These are phyloP conservation scores for Mugil cephalus DNA, from an alignment of 2,113 vertebrate species.

Conservation along the genomic window DNA sequence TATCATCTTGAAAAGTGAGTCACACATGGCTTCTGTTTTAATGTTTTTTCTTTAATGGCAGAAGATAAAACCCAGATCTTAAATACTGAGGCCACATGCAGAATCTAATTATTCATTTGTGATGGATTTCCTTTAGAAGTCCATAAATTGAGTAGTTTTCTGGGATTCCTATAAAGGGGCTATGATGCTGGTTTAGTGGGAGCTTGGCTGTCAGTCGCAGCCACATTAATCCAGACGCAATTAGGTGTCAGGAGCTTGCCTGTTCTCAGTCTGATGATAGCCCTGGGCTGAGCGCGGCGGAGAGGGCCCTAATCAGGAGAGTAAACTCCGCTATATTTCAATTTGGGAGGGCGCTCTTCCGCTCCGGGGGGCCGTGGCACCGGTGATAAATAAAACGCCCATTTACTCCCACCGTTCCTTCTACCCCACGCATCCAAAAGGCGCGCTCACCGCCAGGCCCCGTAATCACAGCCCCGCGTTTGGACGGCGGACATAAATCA, in stretches of 20 bases:
- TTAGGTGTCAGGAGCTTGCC: constrained; percentile 93
- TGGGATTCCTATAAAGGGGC: not conserved
- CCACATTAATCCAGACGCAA: constrained; percentile 98
- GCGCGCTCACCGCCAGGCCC: constrained; percentile 90
- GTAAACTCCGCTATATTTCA: constrained; percentile 99
- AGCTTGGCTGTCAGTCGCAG: constrained; percentile 87
- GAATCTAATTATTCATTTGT: too few relatives aligned
- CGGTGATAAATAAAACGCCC: constrained; percentile 98
- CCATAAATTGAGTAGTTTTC: constrained; percentile 5
- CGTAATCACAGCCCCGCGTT: constrained; percentile 91
- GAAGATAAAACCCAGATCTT: too few relatives aligned
- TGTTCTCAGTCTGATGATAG: constrained; percentile 92
- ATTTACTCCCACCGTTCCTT: constrained; percentile 90
- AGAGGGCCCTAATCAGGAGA: constrained; percentile 96
- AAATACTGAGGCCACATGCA: too few relatives aligned
- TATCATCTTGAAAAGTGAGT: too few relatives aligned
- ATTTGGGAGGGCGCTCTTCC: constrained; percentile 98
- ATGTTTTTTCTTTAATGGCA: too few relatives aligned
- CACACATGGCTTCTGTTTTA: too few relatives aligned
- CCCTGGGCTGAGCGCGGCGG: constrained; percentile 90
- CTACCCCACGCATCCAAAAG: constrained; percentile 89
- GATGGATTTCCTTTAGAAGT: not conserved
- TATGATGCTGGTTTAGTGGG: not conserved
- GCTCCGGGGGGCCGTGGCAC: constrained; percentile 95
- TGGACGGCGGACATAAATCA: constrained; percentile 95